Conservation (phyloP, 2,113 vertebrate species). For the Larimichthys polyactis region DNA sequence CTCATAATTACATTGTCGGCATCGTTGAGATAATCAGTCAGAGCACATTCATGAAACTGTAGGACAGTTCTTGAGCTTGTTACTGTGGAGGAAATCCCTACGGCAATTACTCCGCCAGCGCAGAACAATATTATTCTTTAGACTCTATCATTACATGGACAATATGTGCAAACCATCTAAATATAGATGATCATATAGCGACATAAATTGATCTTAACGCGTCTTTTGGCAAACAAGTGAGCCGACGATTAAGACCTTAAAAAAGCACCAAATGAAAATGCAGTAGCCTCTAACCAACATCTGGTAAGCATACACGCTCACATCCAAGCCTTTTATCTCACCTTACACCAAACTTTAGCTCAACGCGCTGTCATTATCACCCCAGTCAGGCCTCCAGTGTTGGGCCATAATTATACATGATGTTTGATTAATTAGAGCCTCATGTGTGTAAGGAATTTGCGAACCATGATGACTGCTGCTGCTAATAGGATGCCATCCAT, state of each 20-base stretch:
- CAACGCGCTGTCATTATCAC: constrained; percentile 36
- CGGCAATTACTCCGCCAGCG: background rate
- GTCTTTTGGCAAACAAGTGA: constrained; percentile 20
- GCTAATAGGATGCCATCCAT: constrained; percentile 48
- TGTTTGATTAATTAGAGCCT: constrained; percentile 64
- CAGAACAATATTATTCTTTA: constrained; percentile 23
- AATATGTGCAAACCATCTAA: background rate
- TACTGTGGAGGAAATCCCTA: constrained; percentile 3
- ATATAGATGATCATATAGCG: constrained; percentile 1
- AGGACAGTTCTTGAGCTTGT: background rate
- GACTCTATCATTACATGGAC: background rate
- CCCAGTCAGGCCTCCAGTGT: constrained; percentile 36
- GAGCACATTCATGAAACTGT: constrained; percentile 25
- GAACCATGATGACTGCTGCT: constrained; percentile 59
- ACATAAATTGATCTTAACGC: constrained; percentile 4
- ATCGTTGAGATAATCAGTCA: constrained; percentile 47
- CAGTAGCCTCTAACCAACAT: constrained; percentile 31
- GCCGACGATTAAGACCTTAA: background rate
- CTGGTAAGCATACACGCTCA: constrained; percentile 37
- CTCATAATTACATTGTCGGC: constrained; percentile 65
- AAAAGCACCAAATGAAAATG: constrained; percentile 8
- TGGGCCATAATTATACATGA: constrained; percentile 48
- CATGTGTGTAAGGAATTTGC: constrained; percentile 41
- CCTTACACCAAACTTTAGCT: constrained; percentile 22
- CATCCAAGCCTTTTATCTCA: constrained; percentile 45